These are phyloP conservation scores for Panopea generosa DNA, from an alignment of 2,888 invertebrate species.

Conservation along the genomic window DNA sequence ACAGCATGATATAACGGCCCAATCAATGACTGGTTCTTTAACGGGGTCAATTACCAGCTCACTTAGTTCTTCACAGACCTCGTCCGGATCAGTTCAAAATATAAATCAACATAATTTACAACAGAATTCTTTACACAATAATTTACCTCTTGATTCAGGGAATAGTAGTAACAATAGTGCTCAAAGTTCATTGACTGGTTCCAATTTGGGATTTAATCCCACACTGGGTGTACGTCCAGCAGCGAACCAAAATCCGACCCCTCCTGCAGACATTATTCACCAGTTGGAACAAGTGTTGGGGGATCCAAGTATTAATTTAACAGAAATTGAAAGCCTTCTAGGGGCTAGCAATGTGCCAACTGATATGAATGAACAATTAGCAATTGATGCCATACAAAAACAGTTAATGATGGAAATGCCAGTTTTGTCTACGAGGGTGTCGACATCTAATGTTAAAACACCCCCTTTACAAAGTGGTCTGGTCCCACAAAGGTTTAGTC, in stretches of 20 bases:
- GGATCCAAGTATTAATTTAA: constrained; percentile 66
- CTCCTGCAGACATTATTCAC: constrained; percentile 62
- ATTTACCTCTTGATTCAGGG: constrained; percentile 22
- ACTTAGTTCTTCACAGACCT: too few species aligned
- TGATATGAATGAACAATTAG: constrained; percentile 89
- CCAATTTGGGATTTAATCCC: neutral
- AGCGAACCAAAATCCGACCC: neutral
- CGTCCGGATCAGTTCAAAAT: constrained; percentile 42
- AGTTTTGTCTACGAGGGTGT: constrained; percentile 25
- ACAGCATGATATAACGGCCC: constrained; percentile 74
- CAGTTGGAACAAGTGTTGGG: constrained; percentile 78
- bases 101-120: constrained; percentile 27
- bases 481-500: constrained; percentile 41
- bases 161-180: constrained; percentile 31
- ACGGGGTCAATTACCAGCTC: too few species aligned
- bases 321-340: constrained; percentile 72
- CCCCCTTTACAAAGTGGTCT: constrained; percentile 26
- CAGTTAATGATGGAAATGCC: constrained; percentile 91
- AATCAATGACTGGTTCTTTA: too few species aligned
- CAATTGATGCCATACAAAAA: constrained; percentile 95
- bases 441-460: constrained; percentile 22
- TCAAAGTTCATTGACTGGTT: constrained; percentile 15
- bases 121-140: too few species aligned
- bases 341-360: constrained; percentile 44
- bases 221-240: neutral